Evolutionary conservation across 2,113 vertebrate species (phyloP).

Genomic region (Psammodynastes pulverulentus): DNA sequence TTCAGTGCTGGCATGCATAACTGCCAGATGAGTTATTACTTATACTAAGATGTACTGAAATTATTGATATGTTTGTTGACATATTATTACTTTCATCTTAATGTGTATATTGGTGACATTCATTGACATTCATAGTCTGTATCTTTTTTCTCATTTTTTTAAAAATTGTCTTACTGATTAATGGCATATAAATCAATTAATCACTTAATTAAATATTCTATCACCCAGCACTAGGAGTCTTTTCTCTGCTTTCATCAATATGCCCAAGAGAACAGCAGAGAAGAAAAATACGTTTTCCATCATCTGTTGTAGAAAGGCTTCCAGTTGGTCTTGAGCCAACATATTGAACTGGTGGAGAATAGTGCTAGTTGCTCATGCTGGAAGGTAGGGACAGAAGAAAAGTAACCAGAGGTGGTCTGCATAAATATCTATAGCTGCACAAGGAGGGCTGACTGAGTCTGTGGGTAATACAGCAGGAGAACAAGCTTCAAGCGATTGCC

Average conservation of each 20-base stretch:
- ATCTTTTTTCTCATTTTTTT: not conserved
- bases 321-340: not conserved
- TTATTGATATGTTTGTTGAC: not conserved
- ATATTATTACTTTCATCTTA: not conserved
- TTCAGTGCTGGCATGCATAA: not conserved
- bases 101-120: not conserved
- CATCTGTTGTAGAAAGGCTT: not conserved
- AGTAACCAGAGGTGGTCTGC: not conserved
- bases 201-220: not conserved
- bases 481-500: not conserved
- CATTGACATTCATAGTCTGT: not conserved
- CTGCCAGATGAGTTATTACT: not conserved
- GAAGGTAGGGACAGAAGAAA: not conserved
- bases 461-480: not conserved
- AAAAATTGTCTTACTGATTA: not conserved
- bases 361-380: not conserved
- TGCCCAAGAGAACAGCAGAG: not conserved
- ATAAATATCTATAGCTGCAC: not conserved
- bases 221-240: not conserved
- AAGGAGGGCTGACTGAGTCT: not conserved
- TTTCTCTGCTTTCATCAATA: not conserved
- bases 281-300: not conserved
- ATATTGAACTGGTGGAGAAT: not conserved
- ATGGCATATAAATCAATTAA: not conserved
- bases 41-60: not conserved